Evolutionary conservation across 2,888 invertebrate genomes (phyloP).

Genomic region (Mystacides longicornis): DNA sequence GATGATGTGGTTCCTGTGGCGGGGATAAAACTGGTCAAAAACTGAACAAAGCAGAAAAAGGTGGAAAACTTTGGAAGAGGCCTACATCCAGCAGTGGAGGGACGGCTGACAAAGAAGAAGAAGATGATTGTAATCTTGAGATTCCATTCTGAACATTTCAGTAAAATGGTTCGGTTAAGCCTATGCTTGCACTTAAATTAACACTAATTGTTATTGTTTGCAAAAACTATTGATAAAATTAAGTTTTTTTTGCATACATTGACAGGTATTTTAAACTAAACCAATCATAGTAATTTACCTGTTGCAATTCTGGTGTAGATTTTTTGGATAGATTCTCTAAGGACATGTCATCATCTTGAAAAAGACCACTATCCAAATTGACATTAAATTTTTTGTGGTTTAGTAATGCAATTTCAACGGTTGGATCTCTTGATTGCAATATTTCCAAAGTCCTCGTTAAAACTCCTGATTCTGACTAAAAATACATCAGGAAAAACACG

Average conservation of each 20-base stretch:
- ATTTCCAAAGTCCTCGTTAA: constrained; percentile 69
- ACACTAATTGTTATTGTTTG: too few relatives aligned
- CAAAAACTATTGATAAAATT: background rate
- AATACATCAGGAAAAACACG: background rate
- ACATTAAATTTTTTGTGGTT: constrained; percentile 46
- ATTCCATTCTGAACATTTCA: too few relatives aligned
- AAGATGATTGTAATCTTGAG: too few relatives aligned
- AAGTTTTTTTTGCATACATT: background rate
- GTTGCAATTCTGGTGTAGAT: constrained; percentile 44
- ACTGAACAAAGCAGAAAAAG: too few relatives aligned
- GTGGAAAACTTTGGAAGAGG: too few relatives aligned
- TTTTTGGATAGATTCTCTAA: constrained; percentile 38
- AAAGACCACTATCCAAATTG: constrained; percentile 48
- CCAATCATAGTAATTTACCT: constrained; percentile 32
- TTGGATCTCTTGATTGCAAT: constrained; percentile 52
- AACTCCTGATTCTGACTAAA: constrained; percentile 67
- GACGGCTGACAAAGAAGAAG: too few relatives aligned
- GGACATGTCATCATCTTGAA: constrained; percentile 28
- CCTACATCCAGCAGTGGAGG: too few relatives aligned
- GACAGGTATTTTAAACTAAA: too few relatives aligned
- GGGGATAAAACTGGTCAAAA: too few relatives aligned
- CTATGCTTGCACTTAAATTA: too few relatives aligned
- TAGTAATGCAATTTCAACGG: constrained; percentile 44
- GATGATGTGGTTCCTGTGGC: too few relatives aligned
- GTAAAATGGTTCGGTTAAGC: too few relatives aligned